Conservation (phyloP, 2,888 invertebrate species). For the Chromoteleia sp. region DNA sequence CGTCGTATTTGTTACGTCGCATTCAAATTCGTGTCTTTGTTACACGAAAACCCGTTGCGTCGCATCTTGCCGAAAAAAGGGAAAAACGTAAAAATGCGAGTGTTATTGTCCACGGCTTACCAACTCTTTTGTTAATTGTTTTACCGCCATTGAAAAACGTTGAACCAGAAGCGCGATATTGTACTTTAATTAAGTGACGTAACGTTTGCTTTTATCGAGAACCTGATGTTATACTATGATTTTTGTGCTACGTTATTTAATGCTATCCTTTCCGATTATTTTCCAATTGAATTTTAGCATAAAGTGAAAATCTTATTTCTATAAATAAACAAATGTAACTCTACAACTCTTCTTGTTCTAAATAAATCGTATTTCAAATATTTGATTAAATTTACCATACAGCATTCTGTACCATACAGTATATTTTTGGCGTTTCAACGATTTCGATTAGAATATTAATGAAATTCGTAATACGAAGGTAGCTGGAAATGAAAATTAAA, state of each 20-base stretch:
- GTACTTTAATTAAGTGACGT: slow-evolving; percentile 30
- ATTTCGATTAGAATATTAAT: no score
- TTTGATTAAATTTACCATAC: no score
- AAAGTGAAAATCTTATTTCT: no score
- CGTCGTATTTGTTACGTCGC: slow-evolving; percentile 7
- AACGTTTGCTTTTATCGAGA: slow-evolving; percentile 21
- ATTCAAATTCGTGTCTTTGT: slow-evolving; percentile 38
- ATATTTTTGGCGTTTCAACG: no score
- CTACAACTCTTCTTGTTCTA: no score
- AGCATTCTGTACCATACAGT: no score
- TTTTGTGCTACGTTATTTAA: background rate
- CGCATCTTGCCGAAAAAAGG: slow-evolving; percentile 26
- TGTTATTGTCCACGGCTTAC: slow-evolving; percentile 30
- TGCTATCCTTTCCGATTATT: no score
- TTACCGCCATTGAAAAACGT: slow-evolving; percentile 25
- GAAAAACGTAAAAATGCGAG: slow-evolving; percentile 31
- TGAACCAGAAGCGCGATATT: slow-evolving; percentile 11
- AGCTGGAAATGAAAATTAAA: no score
- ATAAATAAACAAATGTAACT: no score
- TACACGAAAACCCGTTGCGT: background rate
- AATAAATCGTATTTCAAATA: no score
- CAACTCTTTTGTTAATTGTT: slow-evolving; percentile 38
- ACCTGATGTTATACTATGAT: background rate
- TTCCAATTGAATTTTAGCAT: no score
- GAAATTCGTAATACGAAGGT: no score